A percentile compares a stretch with the other conserved stretches of the same genome.
phyloP scores from a whole-genome alignment of 2,797 vertebrate genomes.

The Phoxinus dragarum region DNA sequence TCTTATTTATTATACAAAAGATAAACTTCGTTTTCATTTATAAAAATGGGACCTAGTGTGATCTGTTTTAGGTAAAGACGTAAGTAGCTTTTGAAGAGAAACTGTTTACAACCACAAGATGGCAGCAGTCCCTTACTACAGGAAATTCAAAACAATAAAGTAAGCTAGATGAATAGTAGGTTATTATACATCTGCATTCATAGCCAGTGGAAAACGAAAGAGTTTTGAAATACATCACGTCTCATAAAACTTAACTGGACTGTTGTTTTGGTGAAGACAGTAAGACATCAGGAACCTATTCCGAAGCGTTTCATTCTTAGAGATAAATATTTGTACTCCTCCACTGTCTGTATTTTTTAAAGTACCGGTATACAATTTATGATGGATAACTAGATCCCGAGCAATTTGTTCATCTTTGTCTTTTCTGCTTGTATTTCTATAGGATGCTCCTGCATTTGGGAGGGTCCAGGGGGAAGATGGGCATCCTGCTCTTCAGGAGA shows the following conservation, averaged over 20 bases:
- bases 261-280: slow-evolving; percentile 38
- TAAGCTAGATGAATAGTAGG: not conserved
- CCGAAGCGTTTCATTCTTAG: slow-evolving; percentile 11
- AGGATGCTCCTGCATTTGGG: slow-evolving; percentile 73
- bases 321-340: slow-evolving; percentile 38
- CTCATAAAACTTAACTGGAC: slow-evolving; percentile 33
- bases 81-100: not conserved
- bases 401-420: slow-evolving; percentile 14
- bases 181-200: not conserved
- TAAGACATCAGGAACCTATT: slow-evolving; percentile 42
- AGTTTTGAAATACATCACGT: not conserved
- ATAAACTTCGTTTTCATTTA: not conserved
- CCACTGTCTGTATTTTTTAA: slow-evolving; percentile 20
- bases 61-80: not conserved
- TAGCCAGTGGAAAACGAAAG: not conserved
- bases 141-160: not conserved
- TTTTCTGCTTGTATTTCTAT: slow-evolving; percentile 14
- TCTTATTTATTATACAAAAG: not conserved
- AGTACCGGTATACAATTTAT: not conserved
- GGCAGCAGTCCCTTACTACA: slow-evolving; percentile 37
- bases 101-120: slow-evolving; percentile 46
- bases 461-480: slow-evolving; percentile 63
- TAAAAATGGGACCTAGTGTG: not conserved
- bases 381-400: not conserved
- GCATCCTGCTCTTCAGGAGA: slow-evolving; percentile 71